Evolutionary conservation across 53 echinoderm and acorn worm species (phyloP).

Genomic region (Temnopleurus reevesii): DNA sequence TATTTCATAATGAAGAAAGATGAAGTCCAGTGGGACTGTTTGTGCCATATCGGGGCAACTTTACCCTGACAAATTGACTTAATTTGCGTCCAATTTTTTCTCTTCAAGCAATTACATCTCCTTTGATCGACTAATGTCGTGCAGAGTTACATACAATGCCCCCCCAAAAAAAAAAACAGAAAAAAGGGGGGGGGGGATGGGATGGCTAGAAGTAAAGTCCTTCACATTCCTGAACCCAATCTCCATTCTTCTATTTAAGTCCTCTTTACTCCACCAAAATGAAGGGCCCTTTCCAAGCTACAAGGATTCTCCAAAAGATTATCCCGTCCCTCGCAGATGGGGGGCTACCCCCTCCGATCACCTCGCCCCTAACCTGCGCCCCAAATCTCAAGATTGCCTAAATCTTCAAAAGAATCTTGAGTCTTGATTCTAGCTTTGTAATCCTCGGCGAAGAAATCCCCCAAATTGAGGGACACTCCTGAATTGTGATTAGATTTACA

Average conservation of each 20-base stretch:
- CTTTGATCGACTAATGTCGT: not conserved
- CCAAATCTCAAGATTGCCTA: constrained; percentile 1
- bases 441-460: too few species aligned
- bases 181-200: too few species aligned
- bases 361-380: not conserved
- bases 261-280: not conserved
- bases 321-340: not conserved
- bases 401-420: not conserved
- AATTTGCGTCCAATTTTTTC: not conserved
- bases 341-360: not conserved
- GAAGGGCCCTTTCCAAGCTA: constrained; percentile 11
- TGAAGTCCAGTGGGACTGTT: not conserved
- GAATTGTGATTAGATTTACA: not conserved
- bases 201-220: not conserved
- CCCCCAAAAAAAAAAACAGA: too few species aligned
- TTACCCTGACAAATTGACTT: not conserved
- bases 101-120: not conserved
- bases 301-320: not conserved
- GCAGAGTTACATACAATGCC: not conserved
- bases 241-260: not conserved
- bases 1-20: too few species aligned
- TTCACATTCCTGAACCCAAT: not conserved
- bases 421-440: not conserved
- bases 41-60: not conserved
- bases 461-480: not conserved